These are phyloP conservation scores for Limnothrissa miodon DNA, from an alignment of 2,113 vertebrate species.

Conservation along the genomic window DNA sequence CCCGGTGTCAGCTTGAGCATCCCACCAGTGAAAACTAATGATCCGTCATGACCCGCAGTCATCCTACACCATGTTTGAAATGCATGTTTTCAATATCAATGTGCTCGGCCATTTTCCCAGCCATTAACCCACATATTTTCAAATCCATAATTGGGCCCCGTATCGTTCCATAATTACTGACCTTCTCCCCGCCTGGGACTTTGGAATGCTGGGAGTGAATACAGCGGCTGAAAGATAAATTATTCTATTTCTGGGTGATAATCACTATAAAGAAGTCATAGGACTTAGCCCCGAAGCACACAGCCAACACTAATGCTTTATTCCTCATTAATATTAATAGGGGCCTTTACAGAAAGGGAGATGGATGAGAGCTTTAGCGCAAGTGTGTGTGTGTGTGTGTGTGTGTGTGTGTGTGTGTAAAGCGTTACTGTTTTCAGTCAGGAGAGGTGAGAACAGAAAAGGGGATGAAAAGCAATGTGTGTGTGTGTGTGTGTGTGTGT, in stretches of 20 bases:
- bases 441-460: constrained; percentile 29
- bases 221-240: constrained; percentile 66
- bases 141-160: constrained; percentile 67
- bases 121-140: constrained; percentile 62
- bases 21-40: constrained; percentile 48
- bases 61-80: constrained; percentile 67
- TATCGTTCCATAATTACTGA: constrained; percentile 70
- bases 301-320: constrained; percentile 73
- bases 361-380: constrained; percentile 27
- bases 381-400: no score
- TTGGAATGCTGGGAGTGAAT: constrained; percentile 60
- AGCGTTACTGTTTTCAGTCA: background rate
- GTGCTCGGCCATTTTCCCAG: constrained; percentile 63
- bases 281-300: constrained; percentile 69
- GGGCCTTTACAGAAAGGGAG: constrained; percentile 58
- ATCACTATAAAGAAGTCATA: constrained; percentile 70
- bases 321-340: constrained; percentile 75
- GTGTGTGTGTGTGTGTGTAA: no score
- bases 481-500: background rate
- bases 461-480: background rate
- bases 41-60: constrained; percentile 59
- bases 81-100: constrained; percentile 63
- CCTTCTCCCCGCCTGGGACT: constrained; percentile 60
- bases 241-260: constrained; percentile 74
- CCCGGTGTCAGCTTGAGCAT: background rate